phyloP scores from a whole-genome alignment of 2,113 vertebrate species.

The Columba janthina region DNA sequence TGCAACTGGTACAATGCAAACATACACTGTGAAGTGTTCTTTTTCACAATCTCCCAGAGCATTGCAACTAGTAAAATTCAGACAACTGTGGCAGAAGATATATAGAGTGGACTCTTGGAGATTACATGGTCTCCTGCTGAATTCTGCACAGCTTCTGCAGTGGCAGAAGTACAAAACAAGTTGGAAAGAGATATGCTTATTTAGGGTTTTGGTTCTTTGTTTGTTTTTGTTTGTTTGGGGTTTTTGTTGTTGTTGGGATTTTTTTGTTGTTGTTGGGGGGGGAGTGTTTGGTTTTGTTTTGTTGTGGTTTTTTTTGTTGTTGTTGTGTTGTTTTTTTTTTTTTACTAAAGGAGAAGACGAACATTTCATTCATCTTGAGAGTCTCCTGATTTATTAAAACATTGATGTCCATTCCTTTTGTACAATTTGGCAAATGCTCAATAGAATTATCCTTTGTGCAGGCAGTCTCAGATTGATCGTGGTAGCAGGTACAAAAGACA shows the following conservation, averaged over 20 bases:
- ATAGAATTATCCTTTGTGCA: slow-evolving; percentile 43
- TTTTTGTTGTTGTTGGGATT: too few species aligned
- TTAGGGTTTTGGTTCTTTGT: background rate
- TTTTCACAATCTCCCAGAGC: background rate
- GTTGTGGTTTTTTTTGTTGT: too few species aligned
- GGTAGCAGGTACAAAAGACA: slow-evolving; percentile 47
- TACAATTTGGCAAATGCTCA: slow-evolving; percentile 75
- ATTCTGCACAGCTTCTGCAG: background rate
- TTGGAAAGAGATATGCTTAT: slow-evolving; percentile 38
- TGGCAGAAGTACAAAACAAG: slow-evolving; percentile 32
- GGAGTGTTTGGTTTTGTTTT: background rate
- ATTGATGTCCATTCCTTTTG: slow-evolving; percentile 63
- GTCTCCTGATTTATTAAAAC: slow-evolving; percentile 76
- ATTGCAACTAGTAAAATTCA: background rate
- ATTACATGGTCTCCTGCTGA: background rate
- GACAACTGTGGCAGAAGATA: background rate
- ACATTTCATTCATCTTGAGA: slow-evolving; percentile 72
- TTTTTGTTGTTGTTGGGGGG: too few species aligned
- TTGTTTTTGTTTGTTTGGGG: too few species aligned
- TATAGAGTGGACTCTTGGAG: slow-evolving; percentile 18
- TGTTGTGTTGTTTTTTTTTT: background rate
- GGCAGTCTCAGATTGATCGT: background rate
- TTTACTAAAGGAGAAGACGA: slow-evolving; percentile 40
- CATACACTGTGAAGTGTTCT: background rate
- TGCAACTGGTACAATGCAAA: background rate